These are phyloP conservation scores for Eulemur mongoz DNA, from an alignment of 2,797 vertebrate species.

Conservation along the genomic window DNA sequence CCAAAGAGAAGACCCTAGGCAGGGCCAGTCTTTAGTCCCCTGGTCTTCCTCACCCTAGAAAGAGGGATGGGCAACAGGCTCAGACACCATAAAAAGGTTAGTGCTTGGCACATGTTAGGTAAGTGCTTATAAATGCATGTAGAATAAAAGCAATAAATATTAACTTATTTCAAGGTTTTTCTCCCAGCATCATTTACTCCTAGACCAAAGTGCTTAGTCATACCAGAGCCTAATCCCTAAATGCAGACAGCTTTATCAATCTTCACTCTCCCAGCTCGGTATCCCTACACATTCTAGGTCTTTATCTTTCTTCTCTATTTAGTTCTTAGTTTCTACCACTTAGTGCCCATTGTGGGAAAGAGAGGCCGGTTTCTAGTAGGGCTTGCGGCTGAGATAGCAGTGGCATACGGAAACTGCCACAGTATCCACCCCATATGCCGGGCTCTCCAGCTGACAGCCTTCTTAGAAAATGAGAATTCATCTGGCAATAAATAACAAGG, in stretches of 20 bases:
- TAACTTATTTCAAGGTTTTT: not conserved
- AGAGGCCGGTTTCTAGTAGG: not conserved
- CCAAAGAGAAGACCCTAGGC: not conserved
- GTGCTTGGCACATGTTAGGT: not conserved
- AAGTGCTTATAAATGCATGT: conserved; percentile 1
- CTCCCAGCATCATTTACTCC: not conserved
- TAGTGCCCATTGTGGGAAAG: not conserved
- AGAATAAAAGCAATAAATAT: not conserved
- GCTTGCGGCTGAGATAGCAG: not conserved
- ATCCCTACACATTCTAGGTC: not conserved
- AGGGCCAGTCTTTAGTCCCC: not conserved
- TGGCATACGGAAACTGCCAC: not conserved
- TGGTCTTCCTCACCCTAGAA: not conserved
- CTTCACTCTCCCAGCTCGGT: not conserved
- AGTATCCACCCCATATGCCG: not conserved
- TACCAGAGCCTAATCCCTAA: not conserved
- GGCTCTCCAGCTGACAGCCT: not conserved
- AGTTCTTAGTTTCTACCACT: not conserved
- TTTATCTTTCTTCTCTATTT: not conserved
- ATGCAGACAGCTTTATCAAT: not conserved
- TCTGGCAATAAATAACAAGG: conserved; percentile 12
- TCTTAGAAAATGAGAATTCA: conserved; percentile 32
- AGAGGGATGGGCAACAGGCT: not conserved
- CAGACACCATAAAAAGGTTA: not conserved
- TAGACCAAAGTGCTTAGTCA: not conserved